Base-by-base conservation (phyloP, 2,888 invertebrate species). In the Coecobrya sp. region DNA sequence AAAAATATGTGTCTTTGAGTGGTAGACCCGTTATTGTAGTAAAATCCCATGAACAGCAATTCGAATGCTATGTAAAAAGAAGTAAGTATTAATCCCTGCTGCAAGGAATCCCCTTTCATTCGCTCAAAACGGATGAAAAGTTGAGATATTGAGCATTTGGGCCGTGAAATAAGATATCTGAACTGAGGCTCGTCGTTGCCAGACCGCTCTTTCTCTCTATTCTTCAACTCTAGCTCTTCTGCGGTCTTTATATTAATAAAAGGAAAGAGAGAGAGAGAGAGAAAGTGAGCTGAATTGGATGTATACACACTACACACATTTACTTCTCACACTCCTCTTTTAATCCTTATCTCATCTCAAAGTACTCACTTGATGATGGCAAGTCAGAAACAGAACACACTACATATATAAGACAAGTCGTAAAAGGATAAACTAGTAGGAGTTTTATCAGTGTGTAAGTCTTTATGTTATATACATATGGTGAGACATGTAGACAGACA, bases 151-250 rank as follows among this genome's bases (percentile, higher is more conserved):
- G 88, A 88, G 88, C 81, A 81, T 81, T 88, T 88, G 88, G 88
- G 88, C 88, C 88, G 81, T 88, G 88, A 88, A 88, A 88, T 88
- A 88, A 88, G 88, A 88, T 88, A 88, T 88, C 81, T 88, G 79
- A 88, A 81, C 68, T 52, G 52, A 49, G 68, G 88, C 65, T 88
- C 81, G 65, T 52, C 81, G 27, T 49, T 68, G 68, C 52, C 68
- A 68, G 49, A 88, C 65, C 62, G 1, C 79, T 68, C 49, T 68
- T 76, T 76, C 42, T 45, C 45, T 30, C 4, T 79, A 49, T 45
- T 76, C 87, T 59, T 73, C 25, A 70, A 30, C 52, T 81, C 55
- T 7, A 19, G 22, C 8, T 19, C 22, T 0, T 25, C 27, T 81
- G n/a, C 55, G 25, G 52, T 10, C 16, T 55, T 55, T 27, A 25